Conservation (phyloP, 2,797 vertebrate species). For the Chanos chanos region DNA sequence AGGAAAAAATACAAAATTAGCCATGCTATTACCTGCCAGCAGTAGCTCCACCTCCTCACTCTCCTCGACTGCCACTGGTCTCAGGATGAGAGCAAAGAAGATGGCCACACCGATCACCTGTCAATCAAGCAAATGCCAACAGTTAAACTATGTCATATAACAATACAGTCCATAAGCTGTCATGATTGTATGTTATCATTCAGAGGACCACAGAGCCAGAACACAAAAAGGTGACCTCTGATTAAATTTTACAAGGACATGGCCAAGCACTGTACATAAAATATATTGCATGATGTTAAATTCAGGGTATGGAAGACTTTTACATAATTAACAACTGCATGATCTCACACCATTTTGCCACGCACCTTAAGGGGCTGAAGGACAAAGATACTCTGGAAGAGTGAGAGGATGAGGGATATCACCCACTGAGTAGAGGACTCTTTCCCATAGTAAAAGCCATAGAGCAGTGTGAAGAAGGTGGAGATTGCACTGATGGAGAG, state of each 20-base stretch:
- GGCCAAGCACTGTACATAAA: background rate
- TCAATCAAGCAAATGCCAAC: constrained; percentile 3
- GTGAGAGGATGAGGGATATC: constrained; percentile 75
- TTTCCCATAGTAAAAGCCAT: constrained; percentile 75
- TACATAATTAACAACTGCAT: background rate
- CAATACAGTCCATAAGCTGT: background rate
- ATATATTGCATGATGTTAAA: background rate
- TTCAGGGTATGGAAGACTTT: background rate
- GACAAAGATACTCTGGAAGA: constrained; percentile 83
- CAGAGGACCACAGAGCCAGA: background rate
- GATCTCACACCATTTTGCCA: background rate
- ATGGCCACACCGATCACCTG: constrained; percentile 78
- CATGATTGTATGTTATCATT: background rate
- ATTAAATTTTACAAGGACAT: too few relatives aligned
- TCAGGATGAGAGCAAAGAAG: constrained; percentile 77
- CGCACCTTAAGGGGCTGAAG: constrained; percentile 81
- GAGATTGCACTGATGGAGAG: constrained; percentile 74
- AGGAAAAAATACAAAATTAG: too few relatives aligned
- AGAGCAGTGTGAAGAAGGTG: constrained; percentile 79
- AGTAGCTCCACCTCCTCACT: constrained; percentile 66
- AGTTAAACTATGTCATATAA: background rate
- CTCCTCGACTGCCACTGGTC: constrained; percentile 72
- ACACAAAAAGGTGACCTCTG: too few relatives aligned
- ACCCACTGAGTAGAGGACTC: constrained; percentile 77
- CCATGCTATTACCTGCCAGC: constrained; percentile 59